Conservation (phyloP, 2,113 vertebrate genomes). For the Ariopsis seemanni region DNA sequence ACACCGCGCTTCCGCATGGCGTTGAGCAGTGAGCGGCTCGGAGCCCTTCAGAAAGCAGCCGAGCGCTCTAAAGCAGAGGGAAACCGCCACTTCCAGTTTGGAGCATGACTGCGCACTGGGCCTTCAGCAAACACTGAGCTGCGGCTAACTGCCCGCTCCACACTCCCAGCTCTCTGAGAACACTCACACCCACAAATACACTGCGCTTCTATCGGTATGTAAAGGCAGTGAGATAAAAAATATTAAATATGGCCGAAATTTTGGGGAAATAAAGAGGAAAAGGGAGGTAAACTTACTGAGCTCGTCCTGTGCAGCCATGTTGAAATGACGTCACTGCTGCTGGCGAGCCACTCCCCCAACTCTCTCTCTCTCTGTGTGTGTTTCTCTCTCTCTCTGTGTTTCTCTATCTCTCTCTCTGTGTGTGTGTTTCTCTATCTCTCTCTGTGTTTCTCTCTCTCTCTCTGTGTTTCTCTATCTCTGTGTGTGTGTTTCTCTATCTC, state of each 20-base stretch:
- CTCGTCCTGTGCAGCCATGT: slow-evolving; percentile 82
- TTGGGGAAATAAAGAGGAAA: not conserved
- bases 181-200: not conserved
- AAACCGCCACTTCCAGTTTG: slow-evolving; percentile 61
- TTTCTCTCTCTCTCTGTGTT: not conserved
- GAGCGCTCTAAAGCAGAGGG: not conserved
- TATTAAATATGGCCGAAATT: not conserved
- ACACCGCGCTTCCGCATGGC: not conserved
- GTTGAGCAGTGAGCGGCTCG: not conserved
- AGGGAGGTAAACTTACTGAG: slow-evolving; percentile 77
- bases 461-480: not conserved
- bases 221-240: no score
- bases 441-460: not conserved
- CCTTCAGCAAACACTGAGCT: slow-evolving; percentile 61
- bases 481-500: not conserved
- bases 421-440: not conserved
- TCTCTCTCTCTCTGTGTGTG: no score
- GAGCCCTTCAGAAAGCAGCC: not conserved
- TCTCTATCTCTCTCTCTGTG: not conserved
- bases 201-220: no score
- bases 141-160: slow-evolving; percentile 49
- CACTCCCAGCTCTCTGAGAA: fast-evolving
- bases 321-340: slow-evolving; percentile 55
- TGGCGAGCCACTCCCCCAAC: slow-evolving; percentile 18
- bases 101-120: slow-evolving; percentile 79